phyloP scores from a whole-genome alignment of 1,140 invertebrate species.

The Subanguina moxae region DNA sequence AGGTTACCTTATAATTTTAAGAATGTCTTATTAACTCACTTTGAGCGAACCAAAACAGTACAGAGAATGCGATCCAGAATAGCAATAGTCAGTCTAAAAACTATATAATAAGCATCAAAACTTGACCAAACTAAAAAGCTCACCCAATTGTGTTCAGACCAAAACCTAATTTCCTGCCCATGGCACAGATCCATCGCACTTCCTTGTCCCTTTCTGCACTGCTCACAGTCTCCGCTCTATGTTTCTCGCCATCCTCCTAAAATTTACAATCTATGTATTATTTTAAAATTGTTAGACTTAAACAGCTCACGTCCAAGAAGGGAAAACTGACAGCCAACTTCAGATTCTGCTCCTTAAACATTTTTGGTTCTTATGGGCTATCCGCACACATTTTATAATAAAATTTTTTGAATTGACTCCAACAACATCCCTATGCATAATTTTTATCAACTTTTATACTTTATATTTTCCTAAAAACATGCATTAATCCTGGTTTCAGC shows the following conservation, averaged over 20 bases:
- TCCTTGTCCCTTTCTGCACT: constrained; percentile 2
- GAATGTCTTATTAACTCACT: constrained; percentile 6
- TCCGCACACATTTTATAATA: no score
- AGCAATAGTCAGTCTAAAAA: neutral
- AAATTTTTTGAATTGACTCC: no score
- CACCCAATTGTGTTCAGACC: constrained; percentile 4
- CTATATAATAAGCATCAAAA: neutral
- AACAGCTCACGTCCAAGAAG: neutral
- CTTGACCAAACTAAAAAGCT: neutral
- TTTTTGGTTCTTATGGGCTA: neutral
- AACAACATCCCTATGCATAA: no score
- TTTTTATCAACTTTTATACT: no score
- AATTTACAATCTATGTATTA: neutral
- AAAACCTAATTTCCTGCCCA: constrained; percentile 11
- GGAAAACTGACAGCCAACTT: no score
- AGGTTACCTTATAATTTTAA: neutral
- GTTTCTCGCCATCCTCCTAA: neutral
- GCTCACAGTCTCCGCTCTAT: neutral
- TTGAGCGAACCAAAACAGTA: neutral
- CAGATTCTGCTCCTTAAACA: neutral
- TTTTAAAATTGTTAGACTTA: neutral
- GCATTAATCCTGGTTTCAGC: no score
- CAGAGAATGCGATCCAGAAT: constrained; percentile 1
- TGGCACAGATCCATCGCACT: constrained; percentile 20
- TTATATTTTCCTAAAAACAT: no score